Percentiles rank a stretch among this genome's conserved stretches.
phyloP scores from a whole-genome alignment of 2,113 vertebrate species.

The Peromyscus maniculatus region DNA sequence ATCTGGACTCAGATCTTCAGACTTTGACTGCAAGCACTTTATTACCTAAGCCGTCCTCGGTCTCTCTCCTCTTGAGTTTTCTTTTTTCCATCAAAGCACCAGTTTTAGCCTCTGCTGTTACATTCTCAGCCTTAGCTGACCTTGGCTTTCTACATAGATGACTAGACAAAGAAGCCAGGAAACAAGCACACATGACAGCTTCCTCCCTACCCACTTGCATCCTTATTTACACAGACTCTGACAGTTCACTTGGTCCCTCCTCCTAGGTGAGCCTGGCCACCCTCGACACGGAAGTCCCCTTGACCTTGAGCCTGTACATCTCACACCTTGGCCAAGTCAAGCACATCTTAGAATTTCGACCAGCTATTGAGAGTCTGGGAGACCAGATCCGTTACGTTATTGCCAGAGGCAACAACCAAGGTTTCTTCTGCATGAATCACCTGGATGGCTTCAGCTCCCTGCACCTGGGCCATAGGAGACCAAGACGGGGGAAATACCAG shows the following conservation, averaged over 20 bases:
- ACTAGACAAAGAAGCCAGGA: background rate
- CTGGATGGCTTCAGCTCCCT: slow-evolving; percentile 92
- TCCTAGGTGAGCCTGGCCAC: slow-evolving; percentile 92
- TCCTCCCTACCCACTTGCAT: fast-evolving
- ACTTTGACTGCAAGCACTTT: background rate
- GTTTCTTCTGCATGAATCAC: slow-evolving; percentile 93
- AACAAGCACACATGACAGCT: background rate
- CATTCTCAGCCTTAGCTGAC: background rate
- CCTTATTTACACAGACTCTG: background rate
- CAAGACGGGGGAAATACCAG: slow-evolving; percentile 89
- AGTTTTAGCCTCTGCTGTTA: background rate
- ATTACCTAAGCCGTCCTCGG: too few species aligned
- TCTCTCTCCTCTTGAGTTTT: background rate
- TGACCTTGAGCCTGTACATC: slow-evolving; percentile 92
- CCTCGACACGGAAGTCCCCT: slow-evolving; percentile 91
- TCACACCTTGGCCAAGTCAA: slow-evolving; percentile 89
- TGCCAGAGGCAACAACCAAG: slow-evolving; percentile 89
- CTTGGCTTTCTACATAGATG: background rate
- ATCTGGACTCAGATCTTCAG: background rate
- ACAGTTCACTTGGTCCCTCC: slow-evolving; percentile 60
- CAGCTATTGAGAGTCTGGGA: slow-evolving; percentile 91
- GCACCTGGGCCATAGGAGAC: slow-evolving; percentile 89
- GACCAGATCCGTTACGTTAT: slow-evolving; percentile 92
- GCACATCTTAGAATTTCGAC: slow-evolving; percentile 93
- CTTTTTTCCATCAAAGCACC: background rate